Base-by-base conservation (phyloP, 2,797 vertebrate genomes). In the Cyclopterus lumpus region DNA sequence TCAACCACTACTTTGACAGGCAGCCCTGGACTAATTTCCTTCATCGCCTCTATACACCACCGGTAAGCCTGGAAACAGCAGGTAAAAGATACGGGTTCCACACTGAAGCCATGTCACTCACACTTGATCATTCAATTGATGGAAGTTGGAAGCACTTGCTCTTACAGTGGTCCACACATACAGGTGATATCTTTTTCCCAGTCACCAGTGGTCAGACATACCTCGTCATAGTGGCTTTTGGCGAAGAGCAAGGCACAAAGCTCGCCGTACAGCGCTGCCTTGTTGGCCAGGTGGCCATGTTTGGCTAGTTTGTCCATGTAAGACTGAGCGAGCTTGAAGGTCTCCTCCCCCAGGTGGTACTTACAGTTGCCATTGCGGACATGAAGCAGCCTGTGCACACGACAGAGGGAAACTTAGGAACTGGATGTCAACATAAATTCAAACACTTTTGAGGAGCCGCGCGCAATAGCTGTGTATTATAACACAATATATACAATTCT, bases 151-250 rank as follows among this genome's bases (percentile, higher is more conserved):
- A 42, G 10, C 38, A n/a, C 5, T 3, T 26, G 20, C 20, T 18
- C 30, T 49, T 10, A 28, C 32, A 32, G 36, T n/a, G 24, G 18
- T 36, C 30, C 6, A 5, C 2, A 53, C 14, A 18, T 22, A 26
- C 18, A 6, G 22, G 0, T 22, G 8, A 22, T 18, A 4, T 1
- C 2, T 51, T 15, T 18, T 20, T 53, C 20, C 20, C 6, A 20
- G 11, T n/a, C 7, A 64, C 5, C 10, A 18, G 11, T 0, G 49
- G 28, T 60, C 32, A 26, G 28, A 44, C 4, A 26, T 90, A 99
- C 98, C 96, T 99, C 98, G 65, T 99, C 98, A 8, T 99, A 99
- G 93, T 99, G 98, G 92, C 98, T 99, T 95, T 99, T 99, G 89
- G 98, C 98, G 80, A 99, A 99, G 57, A 99, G 96, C 86, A 99